Evolutionary conservation across 1,140 invertebrate genomes (phyloP).

Genomic region (Caenorhabditis latens): DNA sequence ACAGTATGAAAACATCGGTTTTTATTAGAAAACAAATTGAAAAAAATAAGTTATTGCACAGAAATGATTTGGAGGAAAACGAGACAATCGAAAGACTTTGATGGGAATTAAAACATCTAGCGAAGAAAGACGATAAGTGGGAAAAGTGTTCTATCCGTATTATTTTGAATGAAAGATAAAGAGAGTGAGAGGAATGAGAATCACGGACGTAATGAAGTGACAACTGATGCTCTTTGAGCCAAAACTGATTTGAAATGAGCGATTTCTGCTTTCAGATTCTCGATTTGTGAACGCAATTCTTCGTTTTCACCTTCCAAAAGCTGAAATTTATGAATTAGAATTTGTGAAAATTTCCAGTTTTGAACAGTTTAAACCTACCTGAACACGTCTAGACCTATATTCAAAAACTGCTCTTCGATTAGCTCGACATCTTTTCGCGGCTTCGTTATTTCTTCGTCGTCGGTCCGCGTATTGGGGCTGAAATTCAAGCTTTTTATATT

Average conservation of each 20-base stretch:
- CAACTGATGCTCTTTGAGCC: slow-evolving; percentile 64
- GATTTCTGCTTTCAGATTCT: slow-evolving; percentile 71
- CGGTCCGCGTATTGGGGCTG: slow-evolving; percentile 74
- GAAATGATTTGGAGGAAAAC: slow-evolving; percentile 9
- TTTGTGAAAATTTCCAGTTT: not conserved
- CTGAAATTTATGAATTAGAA: slow-evolving; percentile 67
- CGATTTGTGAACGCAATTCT: slow-evolving; percentile 73
- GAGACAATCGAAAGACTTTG: slow-evolving; percentile 21
- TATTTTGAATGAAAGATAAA: not conserved
- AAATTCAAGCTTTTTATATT: not conserved
- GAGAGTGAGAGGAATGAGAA: not conserved
- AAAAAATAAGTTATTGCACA: slow-evolving; percentile 25
- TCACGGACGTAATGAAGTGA: not conserved
- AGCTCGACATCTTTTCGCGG: slow-evolving; percentile 74
- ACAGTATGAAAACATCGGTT: slow-evolving; percentile 12
- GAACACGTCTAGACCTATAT: slow-evolving; percentile 67
- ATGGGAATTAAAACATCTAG: slow-evolving; percentile 22
- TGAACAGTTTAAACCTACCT: slow-evolving; percentile 23
- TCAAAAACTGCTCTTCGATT: slow-evolving; percentile 76
- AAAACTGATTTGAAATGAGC: slow-evolving; percentile 74
- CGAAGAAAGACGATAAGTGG: slow-evolving; percentile 1
- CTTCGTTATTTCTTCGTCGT: slow-evolving; percentile 75
- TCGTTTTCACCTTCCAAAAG: slow-evolving; percentile 72
- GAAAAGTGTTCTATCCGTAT: slow-evolving; percentile 30
- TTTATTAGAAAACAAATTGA: not conserved